phyloP scores from a whole-genome alignment of 2,113 vertebrate species.

The Cryptotis parvus region DNA sequence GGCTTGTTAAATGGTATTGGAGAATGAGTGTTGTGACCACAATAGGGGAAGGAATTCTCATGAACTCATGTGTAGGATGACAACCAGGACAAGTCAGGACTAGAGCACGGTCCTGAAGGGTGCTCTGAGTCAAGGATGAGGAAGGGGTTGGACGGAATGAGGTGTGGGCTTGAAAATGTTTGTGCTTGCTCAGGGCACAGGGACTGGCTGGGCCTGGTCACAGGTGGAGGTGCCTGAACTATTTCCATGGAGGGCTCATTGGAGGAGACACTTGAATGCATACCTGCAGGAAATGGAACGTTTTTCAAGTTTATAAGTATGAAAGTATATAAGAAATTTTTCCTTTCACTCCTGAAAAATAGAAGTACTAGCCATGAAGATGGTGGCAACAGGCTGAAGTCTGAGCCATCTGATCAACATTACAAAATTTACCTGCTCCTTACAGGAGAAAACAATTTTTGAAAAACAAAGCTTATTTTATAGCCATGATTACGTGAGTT shows the following conservation, averaged over 20 bases:
- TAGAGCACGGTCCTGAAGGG: background rate
- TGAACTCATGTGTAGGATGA: background rate
- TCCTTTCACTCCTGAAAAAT: background rate
- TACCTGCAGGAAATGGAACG: background rate
- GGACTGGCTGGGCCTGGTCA: background rate
- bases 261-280: background rate
- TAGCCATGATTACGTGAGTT: background rate
- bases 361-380: too few species aligned
- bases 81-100: background rate
- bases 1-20: background rate
- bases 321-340: background rate
- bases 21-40: background rate
- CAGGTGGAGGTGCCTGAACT: background rate
- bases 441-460: background rate
- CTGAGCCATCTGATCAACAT: background rate
- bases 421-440: background rate
- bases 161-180: too few species aligned
- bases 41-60: background rate
- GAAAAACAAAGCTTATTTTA: background rate
- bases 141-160: background rate
- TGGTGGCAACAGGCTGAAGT: background rate
- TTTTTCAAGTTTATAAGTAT: slow-evolving; percentile 1
- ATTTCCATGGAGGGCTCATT: background rate
- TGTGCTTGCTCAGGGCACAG: background rate
- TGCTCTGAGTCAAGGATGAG: background rate